Conservation (phyloP, 2,113 vertebrate genomes). For the Xenopus laevis region DNA sequence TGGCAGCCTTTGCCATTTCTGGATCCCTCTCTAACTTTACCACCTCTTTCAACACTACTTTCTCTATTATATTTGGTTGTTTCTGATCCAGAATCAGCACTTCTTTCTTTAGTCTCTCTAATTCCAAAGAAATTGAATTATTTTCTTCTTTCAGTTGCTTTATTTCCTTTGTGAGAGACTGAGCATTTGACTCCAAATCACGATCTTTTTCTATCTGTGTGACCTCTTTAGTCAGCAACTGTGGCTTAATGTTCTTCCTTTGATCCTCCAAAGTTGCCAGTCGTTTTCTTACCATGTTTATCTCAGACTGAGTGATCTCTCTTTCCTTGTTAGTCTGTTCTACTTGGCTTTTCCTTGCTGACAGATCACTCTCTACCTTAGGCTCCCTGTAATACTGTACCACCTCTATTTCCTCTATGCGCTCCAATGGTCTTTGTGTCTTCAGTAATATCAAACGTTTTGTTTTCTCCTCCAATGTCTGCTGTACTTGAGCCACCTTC, state of each 20-base stretch:
- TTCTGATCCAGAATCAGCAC: constrained; percentile 75
- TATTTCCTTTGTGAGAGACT: constrained; percentile 71
- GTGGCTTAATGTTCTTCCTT: constrained; percentile 63
- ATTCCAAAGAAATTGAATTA: constrained; percentile 53
- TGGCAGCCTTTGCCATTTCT: constrained; percentile 76
- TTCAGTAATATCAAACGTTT: constrained; percentile 74
- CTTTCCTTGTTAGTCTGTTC: constrained; percentile 69
- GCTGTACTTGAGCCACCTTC: constrained; percentile 64
- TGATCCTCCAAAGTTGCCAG: constrained; percentile 67
- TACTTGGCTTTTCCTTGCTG: constrained; percentile 59
- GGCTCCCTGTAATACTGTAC: constrained; percentile 88
- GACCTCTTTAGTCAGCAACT: constrained; percentile 89
- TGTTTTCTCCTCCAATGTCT: constrained; percentile 68
- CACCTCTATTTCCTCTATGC: constrained; percentile 87
- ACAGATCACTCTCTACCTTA: constrained; percentile 70
- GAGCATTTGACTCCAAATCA: constrained; percentile 74
- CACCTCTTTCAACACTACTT: constrained; percentile 85
- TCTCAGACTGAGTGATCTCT: constrained; percentile 63
- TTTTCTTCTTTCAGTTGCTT: constrained; percentile 66
- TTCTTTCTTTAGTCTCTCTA: constrained; percentile 73
- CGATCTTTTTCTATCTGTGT: constrained; percentile 89
- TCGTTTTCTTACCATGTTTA: constrained; percentile 67
- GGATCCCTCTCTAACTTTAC: constrained; percentile 85
- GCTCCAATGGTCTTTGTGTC: constrained; percentile 79
- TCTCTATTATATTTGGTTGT: constrained; percentile 78